Evolutionary conservation across 2,797 vertebrate species (phyloP), one percentile per base, ranked within the genome.

Genomic region (Halcyon chelicuti): DNA sequence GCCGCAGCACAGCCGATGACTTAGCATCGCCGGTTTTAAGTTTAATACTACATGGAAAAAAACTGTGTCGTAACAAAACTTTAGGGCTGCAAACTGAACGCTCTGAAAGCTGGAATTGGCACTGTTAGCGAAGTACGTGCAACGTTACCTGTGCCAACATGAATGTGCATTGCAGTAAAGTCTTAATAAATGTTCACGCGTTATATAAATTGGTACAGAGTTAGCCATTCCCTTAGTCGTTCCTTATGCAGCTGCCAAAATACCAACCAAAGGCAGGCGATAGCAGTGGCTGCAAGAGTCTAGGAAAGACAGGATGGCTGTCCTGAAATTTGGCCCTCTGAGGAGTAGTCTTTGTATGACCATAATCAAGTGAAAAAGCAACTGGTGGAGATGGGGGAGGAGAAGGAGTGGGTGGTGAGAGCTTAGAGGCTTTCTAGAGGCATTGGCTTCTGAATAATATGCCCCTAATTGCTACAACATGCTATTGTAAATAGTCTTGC

Each of bases 381-480:
- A 37, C 54, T 88, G 66, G 31, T 75, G 62, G 60, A 60, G 76
- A n/a, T 14, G 37, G 20, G 33, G n/a, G 39, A 85, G 40, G 26
- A 76, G 42, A 58, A 91, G 5, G 65, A 19, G 86, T 90, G 86
- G 58, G 90, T 55, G 83, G 83, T 40, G 58, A 70, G 35, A 93
- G 35, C 18, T 91, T 14, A 58, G 79, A 96, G n/a, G 65, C 37
- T 88, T 96, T 82, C 57, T 91, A 68, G n/a, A 93, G 19, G 60
- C 78, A 78, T 46, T 93, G 51, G 42, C 5, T 95, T 88, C 40
- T 60, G 62, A 86, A 81, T 94, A 78, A 88, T 72, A 62, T 13
- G 46, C 19, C 51, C 73, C 72, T 96, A 92, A 94, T 86, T 88
- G 51, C 83, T 96, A 76, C 83, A 96, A 63, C 76, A 84, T 90